Base-by-base conservation (phyloP, 2,888 invertebrate species). In the Dendrolimus houi region DNA sequence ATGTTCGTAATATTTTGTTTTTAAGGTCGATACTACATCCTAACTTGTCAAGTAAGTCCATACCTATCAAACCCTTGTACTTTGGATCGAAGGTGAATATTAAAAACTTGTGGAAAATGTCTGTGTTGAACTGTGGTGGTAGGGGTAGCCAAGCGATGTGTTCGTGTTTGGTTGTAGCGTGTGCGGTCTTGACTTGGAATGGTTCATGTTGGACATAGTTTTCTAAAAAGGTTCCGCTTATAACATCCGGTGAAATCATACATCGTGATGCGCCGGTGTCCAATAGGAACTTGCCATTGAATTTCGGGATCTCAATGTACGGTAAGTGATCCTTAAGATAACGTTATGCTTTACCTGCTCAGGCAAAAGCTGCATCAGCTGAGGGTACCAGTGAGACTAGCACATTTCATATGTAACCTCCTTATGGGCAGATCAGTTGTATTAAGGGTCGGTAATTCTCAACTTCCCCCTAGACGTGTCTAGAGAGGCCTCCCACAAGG, bases 141-240 rank as follows among this genome's bases (percentile, higher is more conserved):
- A 17, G 17, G 17, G 17, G 17, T 17, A 17, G 2, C 17, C 2
- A 17, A 2, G 17, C 17, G 17, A 17, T 17, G 17, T 17, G 17
- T 17, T 17, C 17, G 2, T 17, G 17, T 17, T 40, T 58, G 53
- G 9, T 8, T 62, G 64, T 10, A 64, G 69, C 73, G 41, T 83
- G 81, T 0, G 82, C 79, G 59, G 80, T 81, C 67, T 75, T 77
- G 9, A 86, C 68, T 1, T 77, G 82, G 62, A 83, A 77, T 0
- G 77, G 77, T 71, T 70, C 67, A 0, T 59, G 60, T 59, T 60
- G 60, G 41, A 69, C 57, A 53, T 56, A 9, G 6, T 58, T 42
- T 55, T 58, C 6, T 55, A 65, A 17, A 3, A 63, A 54, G 52
- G 56, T 55, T 17, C 68, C 65, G 7, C 41, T 62, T 17, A 67